These are phyloP conservation scores for Diplodus puntazzo DNA, from an alignment of 2,797 vertebrate species.

Conservation along the genomic window DNA sequence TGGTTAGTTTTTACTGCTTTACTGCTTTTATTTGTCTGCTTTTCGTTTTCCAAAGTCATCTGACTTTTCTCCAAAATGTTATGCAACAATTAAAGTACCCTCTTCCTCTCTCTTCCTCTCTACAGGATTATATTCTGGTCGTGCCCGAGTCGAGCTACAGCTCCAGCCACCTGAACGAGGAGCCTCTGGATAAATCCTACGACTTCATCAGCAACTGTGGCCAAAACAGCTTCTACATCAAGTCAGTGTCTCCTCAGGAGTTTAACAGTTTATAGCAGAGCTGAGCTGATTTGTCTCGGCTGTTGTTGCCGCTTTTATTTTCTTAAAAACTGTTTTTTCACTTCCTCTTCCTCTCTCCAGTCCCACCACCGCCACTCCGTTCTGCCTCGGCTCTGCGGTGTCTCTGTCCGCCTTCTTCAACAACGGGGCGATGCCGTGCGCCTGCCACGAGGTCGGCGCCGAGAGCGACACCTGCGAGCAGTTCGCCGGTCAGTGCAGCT, in stretches of 20 bases:
- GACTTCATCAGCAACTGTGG: slow-evolving; percentile 97
- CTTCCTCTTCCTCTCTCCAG: slow-evolving; percentile 71
- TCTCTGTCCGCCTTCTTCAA: slow-evolving; percentile 96
- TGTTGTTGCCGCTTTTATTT: neutral
- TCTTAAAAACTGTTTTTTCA: neutral
- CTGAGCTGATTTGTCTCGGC: neutral
- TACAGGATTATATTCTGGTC: slow-evolving; percentile 93
- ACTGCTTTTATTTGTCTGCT: neutral
- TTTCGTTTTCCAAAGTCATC: no score
- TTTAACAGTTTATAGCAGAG: neutral
- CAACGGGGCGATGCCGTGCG: slow-evolving; percentile 91
- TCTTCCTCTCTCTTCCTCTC: neutral
- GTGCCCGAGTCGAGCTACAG: slow-evolving; percentile 92
- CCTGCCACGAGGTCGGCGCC: slow-evolving; percentile 92
- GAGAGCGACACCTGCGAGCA: slow-evolving; percentile 87
- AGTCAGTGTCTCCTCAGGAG: slow-evolving; percentile 78
- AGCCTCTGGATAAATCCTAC: slow-evolving; percentile 95
- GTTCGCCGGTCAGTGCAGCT: slow-evolving; percentile 93
- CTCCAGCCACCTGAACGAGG: slow-evolving; percentile 90
- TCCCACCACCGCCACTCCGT: slow-evolving; percentile 83
- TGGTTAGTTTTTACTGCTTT: slow-evolving; percentile 83
- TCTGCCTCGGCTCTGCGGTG: slow-evolving; percentile 89
- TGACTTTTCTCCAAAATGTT: no score
- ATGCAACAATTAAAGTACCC: no score
- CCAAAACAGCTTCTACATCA: slow-evolving; percentile 92